These are phyloP conservation scores for Xylocopa sonorina DNA, from an alignment of 1,140 invertebrate species.

Conservation along the genomic window DNA sequence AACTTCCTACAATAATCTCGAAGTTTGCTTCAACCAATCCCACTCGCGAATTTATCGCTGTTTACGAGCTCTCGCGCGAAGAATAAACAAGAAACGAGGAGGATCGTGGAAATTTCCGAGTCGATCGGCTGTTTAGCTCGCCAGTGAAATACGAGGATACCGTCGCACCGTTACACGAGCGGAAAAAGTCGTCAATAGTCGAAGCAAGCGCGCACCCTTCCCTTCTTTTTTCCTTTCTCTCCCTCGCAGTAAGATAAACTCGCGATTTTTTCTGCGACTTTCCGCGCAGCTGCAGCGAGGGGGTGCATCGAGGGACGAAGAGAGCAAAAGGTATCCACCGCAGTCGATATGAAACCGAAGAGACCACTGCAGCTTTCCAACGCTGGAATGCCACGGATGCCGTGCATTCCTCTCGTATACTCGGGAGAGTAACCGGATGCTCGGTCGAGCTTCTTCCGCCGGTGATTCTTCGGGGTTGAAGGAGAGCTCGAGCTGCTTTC, in stretches of 20 bases:
- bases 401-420: constrained; percentile 63
- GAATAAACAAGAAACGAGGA: background rate
- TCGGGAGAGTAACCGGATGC: constrained; percentile 44
- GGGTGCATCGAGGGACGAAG: constrained; percentile 32
- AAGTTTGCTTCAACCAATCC: no score
- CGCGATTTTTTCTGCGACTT: constrained; percentile 22
- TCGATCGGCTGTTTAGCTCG: no score
- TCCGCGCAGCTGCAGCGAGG: background rate
- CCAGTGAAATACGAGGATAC: constrained; percentile 4
- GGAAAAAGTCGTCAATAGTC: background rate
- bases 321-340: constrained; percentile 25
- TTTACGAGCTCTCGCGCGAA: background rate
- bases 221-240: background rate
- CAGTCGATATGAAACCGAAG: constrained; percentile 59
- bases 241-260: constrained; percentile 9
- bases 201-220: constrained; percentile 1
- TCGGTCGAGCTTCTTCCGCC: constrained; percentile 34
- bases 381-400: constrained; percentile 60
- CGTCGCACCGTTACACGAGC: no score
- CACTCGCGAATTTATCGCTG: background rate
- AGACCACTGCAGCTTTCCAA: constrained; percentile 54
- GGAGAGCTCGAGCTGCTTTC: constrained; percentile 28
- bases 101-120: background rate
- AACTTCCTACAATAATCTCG: background rate
- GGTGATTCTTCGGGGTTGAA: constrained; percentile 59